Evolutionary conservation across 92 coral and sea anemone species (phyloP).

Genomic region (Heliopora coerulea): DNA sequence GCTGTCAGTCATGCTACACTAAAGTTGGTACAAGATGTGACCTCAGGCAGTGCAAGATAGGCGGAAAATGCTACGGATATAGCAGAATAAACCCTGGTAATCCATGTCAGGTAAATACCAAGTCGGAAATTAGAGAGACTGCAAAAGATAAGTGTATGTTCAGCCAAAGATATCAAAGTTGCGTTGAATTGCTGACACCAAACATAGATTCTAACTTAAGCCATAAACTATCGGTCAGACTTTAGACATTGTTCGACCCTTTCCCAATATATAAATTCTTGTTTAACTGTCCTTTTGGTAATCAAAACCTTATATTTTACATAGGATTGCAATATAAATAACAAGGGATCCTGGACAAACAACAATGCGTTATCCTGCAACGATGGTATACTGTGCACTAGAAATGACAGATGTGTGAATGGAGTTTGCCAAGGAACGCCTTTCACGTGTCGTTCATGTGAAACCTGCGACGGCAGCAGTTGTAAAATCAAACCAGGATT

Average conservation of each 20-base stretch:
- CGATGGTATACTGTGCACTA: constrained; percentile 68
- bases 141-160: no score
- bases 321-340: constrained; percentile 57
- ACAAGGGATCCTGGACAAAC: constrained; percentile 65
- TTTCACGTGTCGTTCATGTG: constrained; percentile 73
- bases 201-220: no score
- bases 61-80: constrained; percentile 54
- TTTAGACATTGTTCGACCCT: no score
- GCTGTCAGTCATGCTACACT: constrained; percentile 68
- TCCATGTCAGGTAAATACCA: constrained; percentile 67
- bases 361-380: constrained; percentile 60
- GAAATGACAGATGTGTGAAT: constrained; percentile 59
- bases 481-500: constrained; percentile 69
- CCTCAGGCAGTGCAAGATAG: constrained; percentile 63
- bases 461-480: constrained; percentile 60
- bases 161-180: no score
- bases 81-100: constrained; percentile 61
- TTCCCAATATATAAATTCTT: no score
- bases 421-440: constrained; percentile 72
- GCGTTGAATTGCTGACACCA: no score
- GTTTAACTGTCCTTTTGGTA: no score
- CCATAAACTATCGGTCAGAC: no score
- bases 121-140: neutral
- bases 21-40: constrained; percentile 66
- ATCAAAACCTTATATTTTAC: no score